Base-by-base conservation (phyloP, 2,113 vertebrate genomes). In the Phoenicopterus ruber region DNA sequence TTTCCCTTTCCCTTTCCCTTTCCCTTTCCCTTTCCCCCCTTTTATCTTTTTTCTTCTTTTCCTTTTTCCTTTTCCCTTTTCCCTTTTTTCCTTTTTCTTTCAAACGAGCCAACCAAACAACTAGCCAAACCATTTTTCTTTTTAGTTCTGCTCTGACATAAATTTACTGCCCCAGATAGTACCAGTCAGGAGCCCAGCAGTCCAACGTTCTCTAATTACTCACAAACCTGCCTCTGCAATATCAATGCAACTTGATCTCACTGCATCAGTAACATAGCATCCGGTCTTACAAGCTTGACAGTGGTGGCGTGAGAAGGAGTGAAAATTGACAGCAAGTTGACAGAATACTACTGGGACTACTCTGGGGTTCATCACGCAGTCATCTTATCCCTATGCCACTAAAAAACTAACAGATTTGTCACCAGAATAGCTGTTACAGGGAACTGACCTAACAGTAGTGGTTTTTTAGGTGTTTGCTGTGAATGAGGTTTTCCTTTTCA, bases 261-360 rank as follows among this genome's bases (percentile, higher is more conserved):
- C 52, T 84, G 69, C 91, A 28, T 61, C 25, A 8, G 62, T 78
- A 76, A 79, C 93, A 62, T 7, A 77, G 83, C 62, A 90, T 96
- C 91, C 4, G 4, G 73, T 87, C 91, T 85, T 94, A 85, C 6
- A 17, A 66, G 62, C 61, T 19, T 91, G 88, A 92, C 62, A 91
- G 83, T 17, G 62, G 81, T 85, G 81, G 80, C 70, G 77, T 49
- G 32, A 91, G 77, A 74, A 93, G 91, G 86, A 93, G 95, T 80
- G 95, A 97, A 94, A 97, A 93, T 50, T 80, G 94, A 82, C 93
- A 96, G 81, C 66, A 77, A 91, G 54, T 42, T 93, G 93, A 87
- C 57, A 93, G 95, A 85, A 94, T 66, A 58, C 94, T 72, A 42
- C 40, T 77, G 93, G 88, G 95, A 94, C 46, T 83, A n/a, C 70